These are phyloP conservation scores for Actenoides lindsayi DNA, from an alignment of 2,113 vertebrate species.

Conservation along the genomic window DNA sequence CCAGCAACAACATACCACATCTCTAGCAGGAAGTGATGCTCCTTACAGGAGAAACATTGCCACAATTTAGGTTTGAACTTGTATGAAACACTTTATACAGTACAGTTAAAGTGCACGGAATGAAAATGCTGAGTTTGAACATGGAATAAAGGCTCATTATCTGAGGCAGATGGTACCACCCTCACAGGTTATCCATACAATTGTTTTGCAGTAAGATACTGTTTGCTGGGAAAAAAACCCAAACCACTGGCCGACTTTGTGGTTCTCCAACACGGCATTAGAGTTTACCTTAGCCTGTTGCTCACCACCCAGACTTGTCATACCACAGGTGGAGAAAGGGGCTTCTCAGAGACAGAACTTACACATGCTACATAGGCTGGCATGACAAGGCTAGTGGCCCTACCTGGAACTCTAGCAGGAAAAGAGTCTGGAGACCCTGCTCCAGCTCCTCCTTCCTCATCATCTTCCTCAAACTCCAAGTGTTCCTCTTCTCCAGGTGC, in stretches of 20 bases:
- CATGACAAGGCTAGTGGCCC: not conserved
- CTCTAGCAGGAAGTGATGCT: not conserved
- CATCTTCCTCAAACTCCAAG: conserved; percentile 93
- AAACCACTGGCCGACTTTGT: not conserved
- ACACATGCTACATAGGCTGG: not conserved
- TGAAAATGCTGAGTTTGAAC: not conserved
- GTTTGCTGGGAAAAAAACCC: not conserved
- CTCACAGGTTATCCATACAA: not conserved
- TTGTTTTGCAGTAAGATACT: not conserved
- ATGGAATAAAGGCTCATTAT: not conserved
- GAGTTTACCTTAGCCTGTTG: not conserved
- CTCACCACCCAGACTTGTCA: not conserved
- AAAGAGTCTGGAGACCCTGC: conserved; percentile 86
- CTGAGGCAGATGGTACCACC: not conserved
- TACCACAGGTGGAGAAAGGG: not conserved
- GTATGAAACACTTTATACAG: not conserved
- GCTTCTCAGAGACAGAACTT: not conserved
- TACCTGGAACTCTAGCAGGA: conserved; percentile 89
- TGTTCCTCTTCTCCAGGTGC: conserved; percentile 98
- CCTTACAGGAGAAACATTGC: not conserved
- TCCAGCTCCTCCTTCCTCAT: conserved; percentile 89
- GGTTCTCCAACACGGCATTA: not conserved
- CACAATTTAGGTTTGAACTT: not conserved
- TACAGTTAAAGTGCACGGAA: not conserved
- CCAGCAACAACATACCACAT: not conserved